These are phyloP conservation scores for Pygocentrus nattereri DNA, from an alignment of 2,797 vertebrate species.

Conservation along the genomic window DNA sequence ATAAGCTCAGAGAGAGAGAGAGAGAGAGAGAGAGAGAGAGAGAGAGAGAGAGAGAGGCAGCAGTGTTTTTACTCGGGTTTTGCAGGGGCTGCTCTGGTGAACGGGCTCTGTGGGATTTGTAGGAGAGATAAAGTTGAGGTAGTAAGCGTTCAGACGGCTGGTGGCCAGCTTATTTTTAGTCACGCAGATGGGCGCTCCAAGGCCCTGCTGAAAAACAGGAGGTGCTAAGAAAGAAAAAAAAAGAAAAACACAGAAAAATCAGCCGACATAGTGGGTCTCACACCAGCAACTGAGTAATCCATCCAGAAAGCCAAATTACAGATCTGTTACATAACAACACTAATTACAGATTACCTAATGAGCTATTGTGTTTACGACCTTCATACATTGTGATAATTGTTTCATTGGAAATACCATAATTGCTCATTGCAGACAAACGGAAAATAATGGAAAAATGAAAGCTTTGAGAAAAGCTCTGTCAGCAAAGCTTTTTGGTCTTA, in stretches of 20 bases:
- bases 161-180: constrained; percentile 62
- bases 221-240: neutral
- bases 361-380: constrained; percentile 2
- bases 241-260: neutral
- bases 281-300: neutral
- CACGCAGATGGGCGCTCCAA: constrained; percentile 58
- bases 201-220: neutral
- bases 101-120: constrained; percentile 14
- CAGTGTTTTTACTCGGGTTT: constrained; percentile 14
- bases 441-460: neutral
- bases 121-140: constrained; percentile 49
- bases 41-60: constrained; percentile 22
- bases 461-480: neutral
- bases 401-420: constrained; percentile 6
- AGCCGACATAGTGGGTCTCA: neutral
- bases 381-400: constrained; percentile 9
- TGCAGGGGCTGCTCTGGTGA: neutral
- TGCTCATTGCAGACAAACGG: neutral
- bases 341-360: neutral
- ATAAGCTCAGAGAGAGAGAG: constrained; percentile 59
- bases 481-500: constrained; percentile 8
- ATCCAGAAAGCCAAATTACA: neutral
- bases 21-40: neutral
- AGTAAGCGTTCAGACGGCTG: constrained; percentile 51
- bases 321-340: neutral